These are phyloP conservation scores for Fulmarus glacialis DNA, from an alignment of 2,113 vertebrate species.

Conservation along the genomic window DNA sequence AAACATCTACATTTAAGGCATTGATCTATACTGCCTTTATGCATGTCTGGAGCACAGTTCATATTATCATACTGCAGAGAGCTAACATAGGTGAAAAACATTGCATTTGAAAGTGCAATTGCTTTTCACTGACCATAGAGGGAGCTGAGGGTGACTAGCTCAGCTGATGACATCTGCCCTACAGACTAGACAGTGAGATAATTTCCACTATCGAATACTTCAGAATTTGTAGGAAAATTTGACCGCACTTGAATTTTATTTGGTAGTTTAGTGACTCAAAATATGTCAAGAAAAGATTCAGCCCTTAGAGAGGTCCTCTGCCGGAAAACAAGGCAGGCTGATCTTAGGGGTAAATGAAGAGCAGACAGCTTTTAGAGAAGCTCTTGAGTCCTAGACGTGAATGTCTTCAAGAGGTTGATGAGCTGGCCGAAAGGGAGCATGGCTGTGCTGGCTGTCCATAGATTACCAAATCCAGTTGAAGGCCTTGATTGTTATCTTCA, in stretches of 20 bases:
- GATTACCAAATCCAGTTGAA: neutral
- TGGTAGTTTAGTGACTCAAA: neutral
- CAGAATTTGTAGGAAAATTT: neutral
- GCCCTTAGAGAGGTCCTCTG: neutral
- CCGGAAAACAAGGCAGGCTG: neutral
- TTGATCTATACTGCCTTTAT: neutral
- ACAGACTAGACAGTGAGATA: neutral
- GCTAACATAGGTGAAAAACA: neutral
- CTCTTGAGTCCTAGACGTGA: neutral
- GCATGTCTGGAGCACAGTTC: neutral
- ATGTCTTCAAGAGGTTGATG: neutral
- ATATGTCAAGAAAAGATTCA: neutral
- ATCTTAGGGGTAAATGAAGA: neutral
- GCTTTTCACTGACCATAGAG: neutral
- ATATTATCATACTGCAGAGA: neutral
- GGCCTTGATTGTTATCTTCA: neutral
- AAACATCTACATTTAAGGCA: neutral
- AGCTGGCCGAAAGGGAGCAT: neutral
- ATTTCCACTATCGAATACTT: neutral
- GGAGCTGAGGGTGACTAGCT: neutral
- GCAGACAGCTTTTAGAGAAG: neutral
- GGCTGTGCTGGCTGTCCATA: neutral
- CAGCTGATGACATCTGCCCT: neutral
- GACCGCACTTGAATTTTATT: neutral
- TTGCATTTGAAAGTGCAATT: neutral